Conservation (phyloP, 2,888 invertebrate genomes). For the Ctena decussata region DNA sequence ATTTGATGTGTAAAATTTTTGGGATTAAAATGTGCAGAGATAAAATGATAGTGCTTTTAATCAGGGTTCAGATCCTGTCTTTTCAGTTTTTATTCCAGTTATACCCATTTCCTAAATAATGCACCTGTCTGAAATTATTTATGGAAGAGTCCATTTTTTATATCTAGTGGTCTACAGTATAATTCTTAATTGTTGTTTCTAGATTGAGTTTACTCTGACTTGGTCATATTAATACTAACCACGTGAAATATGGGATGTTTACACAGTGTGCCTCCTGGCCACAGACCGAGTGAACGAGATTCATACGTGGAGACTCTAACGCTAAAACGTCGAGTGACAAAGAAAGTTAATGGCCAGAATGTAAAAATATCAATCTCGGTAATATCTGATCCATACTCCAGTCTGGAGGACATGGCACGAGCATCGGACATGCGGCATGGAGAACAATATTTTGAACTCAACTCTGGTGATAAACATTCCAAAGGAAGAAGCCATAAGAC, state of each 20-base stretch:
- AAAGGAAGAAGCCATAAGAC: conserved; percentile 33
- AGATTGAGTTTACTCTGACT: neutral
- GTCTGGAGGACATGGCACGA: conserved; percentile 37
- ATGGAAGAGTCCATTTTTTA: too few species aligned
- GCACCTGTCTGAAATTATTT: too few species aligned
- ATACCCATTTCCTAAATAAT: too few species aligned
- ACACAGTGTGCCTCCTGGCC: conserved; percentile 26
- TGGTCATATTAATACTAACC: too few species aligned
- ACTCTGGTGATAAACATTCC: conserved; percentile 1
- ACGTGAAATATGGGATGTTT: conserved; percentile 70
- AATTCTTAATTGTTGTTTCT: too few species aligned
- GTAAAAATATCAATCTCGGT: conserved; percentile 61
- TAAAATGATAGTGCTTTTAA: too few species aligned
- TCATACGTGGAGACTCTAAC: conserved; percentile 65
- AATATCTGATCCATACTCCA: conserved; percentile 53
- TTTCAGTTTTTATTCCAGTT: too few species aligned
- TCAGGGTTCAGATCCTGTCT: too few species aligned
- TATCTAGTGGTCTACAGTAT: too few species aligned
- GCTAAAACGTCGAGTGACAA: conserved; percentile 55
- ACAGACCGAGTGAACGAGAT: neutral
- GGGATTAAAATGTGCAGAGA: too few species aligned
- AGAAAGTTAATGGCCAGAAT: conserved; percentile 50
- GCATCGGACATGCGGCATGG: neutral
- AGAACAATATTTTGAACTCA: conserved; percentile 13
- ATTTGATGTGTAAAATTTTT: too few species aligned